A percentile compares a stretch with the other conserved stretches of the same genome.
These are phyloP conservation scores for Hirtodrosophila alboralis DNA, from an alignment of 2,888 invertebrate genomes.

Conservation along the genomic window DNA sequence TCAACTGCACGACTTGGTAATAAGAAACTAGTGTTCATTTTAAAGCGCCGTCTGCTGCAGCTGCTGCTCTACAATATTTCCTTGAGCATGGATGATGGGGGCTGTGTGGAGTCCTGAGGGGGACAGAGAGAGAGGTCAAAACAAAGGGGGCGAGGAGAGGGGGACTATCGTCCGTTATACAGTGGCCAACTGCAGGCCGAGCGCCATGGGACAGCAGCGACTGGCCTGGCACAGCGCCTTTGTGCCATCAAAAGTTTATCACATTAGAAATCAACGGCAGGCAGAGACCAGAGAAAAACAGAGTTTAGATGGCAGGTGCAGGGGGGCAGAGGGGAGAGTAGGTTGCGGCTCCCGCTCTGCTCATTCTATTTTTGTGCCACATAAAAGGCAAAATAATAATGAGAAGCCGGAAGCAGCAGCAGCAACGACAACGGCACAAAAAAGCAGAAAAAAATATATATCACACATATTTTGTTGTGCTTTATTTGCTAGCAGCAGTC, in stretches of 20 bases:
- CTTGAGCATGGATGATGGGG: slow-evolving; percentile 2
- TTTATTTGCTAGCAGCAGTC: slow-evolving; percentile 53
- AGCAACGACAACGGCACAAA: slow-evolving; percentile 26
- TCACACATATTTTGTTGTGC: slow-evolving; percentile 63
- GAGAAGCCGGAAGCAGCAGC: slow-evolving; percentile 61
- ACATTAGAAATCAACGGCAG: slow-evolving; percentile 76
- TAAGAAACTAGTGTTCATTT: slow-evolving; percentile 55
- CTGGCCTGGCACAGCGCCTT: slow-evolving; percentile 38
- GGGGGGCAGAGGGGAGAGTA: too few species aligned
- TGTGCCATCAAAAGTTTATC: slow-evolving; percentile 72
- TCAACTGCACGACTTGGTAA: slow-evolving; percentile 55
- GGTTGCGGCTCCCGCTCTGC: slow-evolving; percentile 1
- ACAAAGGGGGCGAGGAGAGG: too few species aligned
- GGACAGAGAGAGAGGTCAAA: too few species aligned
- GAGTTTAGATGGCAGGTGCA: slow-evolving; percentile 16
- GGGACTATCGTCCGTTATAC: slow-evolving; percentile 6
- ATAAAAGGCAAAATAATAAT: slow-evolving; percentile 76
- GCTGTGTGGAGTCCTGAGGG: not conserved
- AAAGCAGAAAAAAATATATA: slow-evolving; percentile 41
- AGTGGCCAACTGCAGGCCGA: slow-evolving; percentile 32
- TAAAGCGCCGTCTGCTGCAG: slow-evolving; percentile 41
- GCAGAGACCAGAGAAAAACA: slow-evolving; percentile 39
- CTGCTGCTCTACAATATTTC: slow-evolving; percentile 41
- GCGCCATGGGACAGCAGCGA: slow-evolving; percentile 35
- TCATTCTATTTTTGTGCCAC: slow-evolving; percentile 56